Percentiles rank a stretch among this genome's conserved stretches.
Evolutionary conservation across 1,140 invertebrate species (phyloP).

Genomic region (Trichoplusia ni): DNA sequence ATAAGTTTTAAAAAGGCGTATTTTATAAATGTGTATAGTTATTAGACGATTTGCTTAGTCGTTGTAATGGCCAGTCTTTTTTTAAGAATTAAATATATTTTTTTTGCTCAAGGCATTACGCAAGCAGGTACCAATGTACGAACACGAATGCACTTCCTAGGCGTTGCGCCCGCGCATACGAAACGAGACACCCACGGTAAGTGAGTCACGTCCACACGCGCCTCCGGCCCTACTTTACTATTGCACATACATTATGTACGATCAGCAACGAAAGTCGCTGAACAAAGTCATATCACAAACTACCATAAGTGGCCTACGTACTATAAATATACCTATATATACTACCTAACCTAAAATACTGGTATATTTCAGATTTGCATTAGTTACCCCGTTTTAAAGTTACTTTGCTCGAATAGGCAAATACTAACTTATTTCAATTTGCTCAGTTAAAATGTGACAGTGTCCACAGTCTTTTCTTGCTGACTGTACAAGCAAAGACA

Average conservation of each 20-base stretch:
- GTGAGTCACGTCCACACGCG: constrained; percentile 56
- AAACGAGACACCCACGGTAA: constrained; percentile 59
- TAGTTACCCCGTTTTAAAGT: too few relatives aligned
- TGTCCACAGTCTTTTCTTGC: too few relatives aligned
- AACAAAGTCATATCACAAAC: too few relatives aligned
- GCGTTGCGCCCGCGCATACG: constrained; percentile 60
- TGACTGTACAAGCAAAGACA: constrained; percentile 30
- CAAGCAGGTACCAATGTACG: constrained; percentile 36
- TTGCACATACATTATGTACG: constrained; percentile 26
- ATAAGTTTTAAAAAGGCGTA: neutral
- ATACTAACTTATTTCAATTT: too few relatives aligned
- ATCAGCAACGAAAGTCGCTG: too few relatives aligned
- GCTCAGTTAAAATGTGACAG: too few relatives aligned
- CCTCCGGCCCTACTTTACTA: constrained; percentile 32
- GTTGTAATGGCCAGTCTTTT: neutral
- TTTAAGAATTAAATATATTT: neutral
- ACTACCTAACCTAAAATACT: too few relatives aligned
- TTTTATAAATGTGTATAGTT: neutral
- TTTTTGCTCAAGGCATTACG: constrained; percentile 44
- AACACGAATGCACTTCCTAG: constrained; percentile 70
- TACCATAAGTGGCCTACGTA: too few relatives aligned
- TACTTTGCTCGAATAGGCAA: too few relatives aligned
- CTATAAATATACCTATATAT: too few relatives aligned
- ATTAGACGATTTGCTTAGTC: neutral
- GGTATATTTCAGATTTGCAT: too few relatives aligned